Conservation (phyloP, 2,888 invertebrate species). For the Craniophora ligustri region DNA sequence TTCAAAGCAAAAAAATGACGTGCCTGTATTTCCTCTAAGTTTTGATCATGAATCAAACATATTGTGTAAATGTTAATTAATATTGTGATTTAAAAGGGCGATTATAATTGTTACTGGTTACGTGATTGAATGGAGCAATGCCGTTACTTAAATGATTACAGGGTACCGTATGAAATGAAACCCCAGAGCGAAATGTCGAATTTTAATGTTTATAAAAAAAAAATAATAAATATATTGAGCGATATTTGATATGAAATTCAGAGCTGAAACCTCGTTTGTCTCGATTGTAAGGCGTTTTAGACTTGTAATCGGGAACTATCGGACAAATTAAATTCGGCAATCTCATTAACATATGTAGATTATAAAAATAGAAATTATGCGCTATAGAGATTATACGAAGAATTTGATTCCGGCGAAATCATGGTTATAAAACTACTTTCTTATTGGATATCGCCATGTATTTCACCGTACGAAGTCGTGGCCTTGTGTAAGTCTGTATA, state of each 20-base stretch:
- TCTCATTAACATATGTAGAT: not conserved
- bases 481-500: slow-evolving; percentile 45
- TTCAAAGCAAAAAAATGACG: slow-evolving; percentile 9
- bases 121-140: slow-evolving; percentile 30
- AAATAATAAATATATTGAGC: slow-evolving; percentile 3
- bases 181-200: slow-evolving; percentile 32
- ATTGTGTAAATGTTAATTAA: slow-evolving; percentile 16
- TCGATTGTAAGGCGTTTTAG: slow-evolving; percentile 34
- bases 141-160: slow-evolving; percentile 49
- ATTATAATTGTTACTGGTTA: slow-evolving; percentile 37
- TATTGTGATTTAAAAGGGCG: slow-evolving; percentile 9
- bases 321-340: not conserved
- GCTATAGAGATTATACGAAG: not conserved
- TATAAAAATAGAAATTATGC: not conserved
- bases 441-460: slow-evolving; percentile 21
- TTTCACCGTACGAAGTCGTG: slow-evolving; percentile 29
- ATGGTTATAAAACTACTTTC: not conserved
- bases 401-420: not conserved
- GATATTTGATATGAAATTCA: slow-evolving; percentile 19
- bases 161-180: slow-evolving; percentile 43
- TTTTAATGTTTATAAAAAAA: slow-evolving; percentile 21
- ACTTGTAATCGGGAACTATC: slow-evolving; percentile 8
- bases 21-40: slow-evolving; percentile 6
- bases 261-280: not conserved
- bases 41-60: not conserved